Evolutionary conservation across 2,797 vertebrate species (phyloP).

Genomic region (Thaleichthys pacificus): DNA sequence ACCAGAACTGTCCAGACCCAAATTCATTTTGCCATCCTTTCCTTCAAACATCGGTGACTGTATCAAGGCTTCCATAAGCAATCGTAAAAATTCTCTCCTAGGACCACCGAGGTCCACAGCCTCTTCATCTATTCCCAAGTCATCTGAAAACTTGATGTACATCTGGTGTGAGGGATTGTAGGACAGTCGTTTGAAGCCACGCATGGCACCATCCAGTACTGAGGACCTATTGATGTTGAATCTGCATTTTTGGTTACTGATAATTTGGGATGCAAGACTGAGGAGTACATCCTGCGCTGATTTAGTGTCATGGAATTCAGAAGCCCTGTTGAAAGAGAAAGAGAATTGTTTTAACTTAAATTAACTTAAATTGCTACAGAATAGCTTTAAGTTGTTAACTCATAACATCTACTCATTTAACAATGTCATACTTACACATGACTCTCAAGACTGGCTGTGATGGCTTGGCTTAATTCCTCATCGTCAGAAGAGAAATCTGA

Average conservation of each 20-base stretch:
- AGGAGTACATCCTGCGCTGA: neutral
- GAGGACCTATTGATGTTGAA: constrained; percentile 23
- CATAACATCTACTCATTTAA: neutral
- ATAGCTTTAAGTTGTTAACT: no score
- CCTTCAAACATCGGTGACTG: constrained; percentile 19
- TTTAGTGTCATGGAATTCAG: neutral
- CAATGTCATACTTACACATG: neutral
- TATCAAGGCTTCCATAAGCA: constrained; percentile 15
- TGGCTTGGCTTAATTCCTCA: neutral
- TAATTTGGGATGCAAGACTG: constrained; percentile 8
- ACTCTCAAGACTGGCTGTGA: no score
- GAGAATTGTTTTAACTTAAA: neutral
- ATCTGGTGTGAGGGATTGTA: constrained; percentile 22
- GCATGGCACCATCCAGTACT: constrained; percentile 20
- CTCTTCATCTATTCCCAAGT: constrained; percentile 18
- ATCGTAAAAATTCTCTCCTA: constrained; percentile 8
- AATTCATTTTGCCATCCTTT: neutral
- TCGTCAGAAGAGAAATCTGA: constrained; percentile 10
- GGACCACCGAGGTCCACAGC: constrained; percentile 22
- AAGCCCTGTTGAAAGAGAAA: neutral
- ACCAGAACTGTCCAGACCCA: constrained; percentile 6
- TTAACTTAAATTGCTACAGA: no score
- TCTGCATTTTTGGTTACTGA: constrained; percentile 10
- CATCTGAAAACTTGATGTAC: constrained; percentile 28
- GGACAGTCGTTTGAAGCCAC: constrained; percentile 19